Percentiles rank a stretch among this genome's conserved stretches.
phyloP scores from a whole-genome alignment of 2,888 invertebrate genomes.

The Mesodorylaimus sp. region DNA sequence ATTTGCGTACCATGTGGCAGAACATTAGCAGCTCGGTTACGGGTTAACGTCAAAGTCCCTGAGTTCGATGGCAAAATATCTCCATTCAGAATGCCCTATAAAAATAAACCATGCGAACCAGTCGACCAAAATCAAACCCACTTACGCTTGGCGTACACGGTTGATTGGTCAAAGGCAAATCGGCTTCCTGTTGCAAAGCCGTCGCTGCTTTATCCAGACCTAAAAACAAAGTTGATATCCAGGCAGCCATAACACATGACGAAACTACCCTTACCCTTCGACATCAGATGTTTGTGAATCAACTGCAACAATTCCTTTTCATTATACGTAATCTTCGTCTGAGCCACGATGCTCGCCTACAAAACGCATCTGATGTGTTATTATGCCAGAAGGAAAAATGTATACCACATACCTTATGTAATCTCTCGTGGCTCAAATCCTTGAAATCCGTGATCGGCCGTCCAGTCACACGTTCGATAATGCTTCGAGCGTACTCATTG shows the following conservation, averaged over 20 bases:
- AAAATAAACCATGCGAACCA: too few species aligned
- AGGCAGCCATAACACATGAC: background rate
- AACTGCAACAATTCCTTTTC: slow-evolving; percentile 76
- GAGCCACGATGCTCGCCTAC: slow-evolving; percentile 75
- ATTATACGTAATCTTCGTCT: slow-evolving; percentile 83
- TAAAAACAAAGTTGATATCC: background rate
- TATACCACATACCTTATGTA: slow-evolving; percentile 5
- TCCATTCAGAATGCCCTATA: too few species aligned
- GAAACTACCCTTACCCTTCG: slow-evolving; percentile 39
- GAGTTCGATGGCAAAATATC: too few species aligned
- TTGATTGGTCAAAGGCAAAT: too few species aligned
- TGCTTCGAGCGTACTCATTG: slow-evolving; percentile 72
- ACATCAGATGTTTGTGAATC: slow-evolving; percentile 64
- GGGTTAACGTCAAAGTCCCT: too few species aligned
- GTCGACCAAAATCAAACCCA: too few species aligned
- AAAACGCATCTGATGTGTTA: slow-evolving; percentile 1
- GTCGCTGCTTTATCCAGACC: slow-evolving; percentile 13
- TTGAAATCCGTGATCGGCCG: slow-evolving; percentile 8
- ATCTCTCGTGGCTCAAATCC: slow-evolving; percentile 2
- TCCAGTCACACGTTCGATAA: slow-evolving; percentile 47
- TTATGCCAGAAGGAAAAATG: background rate
- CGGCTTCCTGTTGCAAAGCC: slow-evolving; percentile 11
- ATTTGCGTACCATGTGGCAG: slow-evolving; percentile 13
- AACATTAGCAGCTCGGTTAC: too few species aligned
- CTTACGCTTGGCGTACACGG: too few species aligned